Evolutionary conservation across 2,113 vertebrate genomes (phyloP), one percentile per base, ranked within the genome.

Genomic region (Melanerpes formicivorus): DNA sequence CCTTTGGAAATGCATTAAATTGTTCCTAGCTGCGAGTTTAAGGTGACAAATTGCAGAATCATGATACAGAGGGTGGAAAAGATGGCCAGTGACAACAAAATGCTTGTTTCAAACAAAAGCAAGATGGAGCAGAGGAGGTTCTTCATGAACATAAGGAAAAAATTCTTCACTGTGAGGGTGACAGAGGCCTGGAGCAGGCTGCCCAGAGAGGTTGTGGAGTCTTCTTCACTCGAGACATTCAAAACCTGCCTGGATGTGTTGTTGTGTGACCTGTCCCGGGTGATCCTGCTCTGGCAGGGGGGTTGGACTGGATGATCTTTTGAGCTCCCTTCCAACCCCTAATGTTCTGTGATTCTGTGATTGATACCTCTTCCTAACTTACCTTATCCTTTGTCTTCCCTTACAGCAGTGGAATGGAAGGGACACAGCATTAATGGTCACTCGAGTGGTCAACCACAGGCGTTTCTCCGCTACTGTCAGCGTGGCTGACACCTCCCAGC

Each of bases 371-470:
- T 26, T 12, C 29, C 3, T 64, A 1, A 18, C 3, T 15, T 7
- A 1, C 4, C 0, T 42, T 21, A 1, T 54, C 66, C 11, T 65
- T 62, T 62, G 25, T 79, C 30, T 80, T 62, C 34, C 72, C 63
- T 84, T 90, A 40, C 98, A 99, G 99, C 99, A 99, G 89, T 99
- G 99, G 99, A 99, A 99, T 4, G 99, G 99, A 14, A 98, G 98
- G 84, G 99, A 99, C 97, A 99, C 99, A 0, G 98, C 99, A 0
- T 94, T 99, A 85, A 99, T 99, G 99, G 98, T 99, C 92, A 99
- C 99, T 58, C 97, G 99, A 11, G 99, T 99, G 86, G 98, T 99
- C 88, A 99, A 99, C 98, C 99, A 99, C 88, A 88, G 99, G 2
- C 98, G 99, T 5, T 99, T 99, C 96, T 99, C 99, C 0, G 98